These are phyloP conservation scores for Melitaea athalia DNA, from an alignment of 2,888 invertebrate species.

Conservation along the genomic window DNA sequence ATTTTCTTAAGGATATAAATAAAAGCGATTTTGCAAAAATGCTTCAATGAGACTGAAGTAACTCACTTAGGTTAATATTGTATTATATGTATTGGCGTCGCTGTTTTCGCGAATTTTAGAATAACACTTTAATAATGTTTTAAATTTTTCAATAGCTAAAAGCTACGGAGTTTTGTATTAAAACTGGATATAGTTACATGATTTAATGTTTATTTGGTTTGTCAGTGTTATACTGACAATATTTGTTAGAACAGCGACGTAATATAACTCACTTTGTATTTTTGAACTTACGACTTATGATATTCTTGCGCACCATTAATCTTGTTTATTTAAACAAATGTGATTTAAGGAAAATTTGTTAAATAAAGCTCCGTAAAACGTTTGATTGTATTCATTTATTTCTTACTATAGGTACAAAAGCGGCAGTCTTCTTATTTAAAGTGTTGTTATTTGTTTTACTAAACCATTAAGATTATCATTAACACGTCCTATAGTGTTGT, in stretches of 20 bases:
- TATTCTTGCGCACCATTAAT: constrained; percentile 65
- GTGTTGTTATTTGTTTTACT: constrained; percentile 15
- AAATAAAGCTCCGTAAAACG: constrained; percentile 68
- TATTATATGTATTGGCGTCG: constrained; percentile 13
- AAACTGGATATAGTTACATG: neutral
- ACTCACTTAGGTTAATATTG: constrained; percentile 43
- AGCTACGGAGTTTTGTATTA: neutral
- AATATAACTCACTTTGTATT: constrained; percentile 21
- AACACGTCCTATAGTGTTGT: constrained; percentile 18
- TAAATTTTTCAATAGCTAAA: too few relatives aligned
- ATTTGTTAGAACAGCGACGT: constrained; percentile 7
- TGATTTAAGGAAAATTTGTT: constrained; percentile 65
- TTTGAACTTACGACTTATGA: constrained; percentile 54
- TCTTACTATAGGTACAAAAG: constrained; percentile 47
- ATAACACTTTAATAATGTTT: too few relatives aligned
- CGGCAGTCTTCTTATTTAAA: constrained; percentile 55
- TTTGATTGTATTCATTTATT: constrained; percentile 56
- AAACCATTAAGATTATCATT: constrained; percentile 12
- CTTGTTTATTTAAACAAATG: constrained; percentile 53
- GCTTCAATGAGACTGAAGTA: constrained; percentile 61
- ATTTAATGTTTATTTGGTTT: neutral
- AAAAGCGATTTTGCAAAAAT: constrained; percentile 38
- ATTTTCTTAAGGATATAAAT: neutral
- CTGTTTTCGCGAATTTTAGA: neutral
- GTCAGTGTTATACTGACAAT: neutral